Conservation (phyloP, 2,797 vertebrate genomes). For the Chromobotia macracanthus region DNA sequence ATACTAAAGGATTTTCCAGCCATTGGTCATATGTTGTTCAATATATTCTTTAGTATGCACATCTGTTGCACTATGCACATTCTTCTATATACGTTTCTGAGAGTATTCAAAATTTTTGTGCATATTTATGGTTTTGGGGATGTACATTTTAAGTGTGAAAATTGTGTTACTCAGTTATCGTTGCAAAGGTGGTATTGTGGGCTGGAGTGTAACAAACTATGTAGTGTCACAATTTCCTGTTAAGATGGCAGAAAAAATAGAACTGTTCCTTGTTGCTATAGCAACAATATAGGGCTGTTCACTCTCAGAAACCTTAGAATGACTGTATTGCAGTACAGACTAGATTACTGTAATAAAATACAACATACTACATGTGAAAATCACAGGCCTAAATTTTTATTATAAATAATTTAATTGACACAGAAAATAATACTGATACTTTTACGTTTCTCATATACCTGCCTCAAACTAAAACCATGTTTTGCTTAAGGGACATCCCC, state of each 20-base stretch:
- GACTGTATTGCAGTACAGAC: no score
- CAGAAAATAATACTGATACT: not conserved
- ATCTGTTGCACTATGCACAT: no score
- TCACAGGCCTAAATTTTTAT: not conserved
- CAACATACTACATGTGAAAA: no score
- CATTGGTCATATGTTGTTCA: no score
- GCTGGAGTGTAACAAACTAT: conserved; percentile 47
- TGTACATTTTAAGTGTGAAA: not conserved
- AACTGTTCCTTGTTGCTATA: not conserved
- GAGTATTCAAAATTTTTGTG: no score
- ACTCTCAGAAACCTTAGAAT: not conserved
- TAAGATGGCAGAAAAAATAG: conserved; percentile 46
- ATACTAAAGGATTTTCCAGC: no score
- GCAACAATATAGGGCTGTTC: conserved; percentile 4
- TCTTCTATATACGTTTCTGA: no score
- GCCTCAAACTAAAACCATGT: not conserved
- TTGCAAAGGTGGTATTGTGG: conserved; percentile 41
- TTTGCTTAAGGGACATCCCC: not conserved
- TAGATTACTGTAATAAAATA: not conserved
- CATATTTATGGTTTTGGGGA: not conserved
- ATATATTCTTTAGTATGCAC: no score
- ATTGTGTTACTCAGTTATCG: not conserved
- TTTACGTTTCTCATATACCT: not conserved
- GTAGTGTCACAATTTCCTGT: conserved; percentile 54
- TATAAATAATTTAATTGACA: not conserved